Evolutionary conservation across 2,888 invertebrate genomes (phyloP).

Genomic region (Physocephala rufipes): DNA sequence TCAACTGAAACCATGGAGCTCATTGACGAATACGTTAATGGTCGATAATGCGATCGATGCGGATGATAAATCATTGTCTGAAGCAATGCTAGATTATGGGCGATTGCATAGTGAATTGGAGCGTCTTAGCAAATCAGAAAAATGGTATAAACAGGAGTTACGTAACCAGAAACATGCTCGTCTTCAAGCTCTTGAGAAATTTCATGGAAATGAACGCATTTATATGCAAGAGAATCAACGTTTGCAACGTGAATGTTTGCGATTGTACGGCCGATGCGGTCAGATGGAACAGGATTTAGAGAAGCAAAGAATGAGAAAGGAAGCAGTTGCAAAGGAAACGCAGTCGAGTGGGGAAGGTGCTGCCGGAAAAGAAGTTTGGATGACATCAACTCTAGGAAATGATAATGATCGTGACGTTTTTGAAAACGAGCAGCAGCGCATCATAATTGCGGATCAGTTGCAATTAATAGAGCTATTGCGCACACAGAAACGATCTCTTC

Average conservation of each 20-base stretch:
- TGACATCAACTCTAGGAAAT: neutral
- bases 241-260: slow-evolving; percentile 58
- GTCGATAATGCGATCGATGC: slow-evolving; percentile 38
- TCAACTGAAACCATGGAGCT: neutral
- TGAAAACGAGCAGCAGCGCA: slow-evolving; percentile 54
- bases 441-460: slow-evolving; percentile 55
- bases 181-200: slow-evolving; percentile 59
- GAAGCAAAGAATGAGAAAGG: slow-evolving; percentile 41
- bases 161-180: slow-evolving; percentile 57
- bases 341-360: neutral
- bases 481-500: slow-evolving; percentile 57
- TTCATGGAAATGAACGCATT: slow-evolving; percentile 62
- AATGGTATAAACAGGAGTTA: slow-evolving; percentile 63
- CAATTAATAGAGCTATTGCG: slow-evolving; percentile 59
- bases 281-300: slow-evolving; percentile 52
- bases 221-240: slow-evolving; percentile 61
- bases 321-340: slow-evolving; percentile 28
- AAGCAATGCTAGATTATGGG: slow-evolving; percentile 55
- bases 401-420: slow-evolving; percentile 45
- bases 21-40: slow-evolving; percentile 3
- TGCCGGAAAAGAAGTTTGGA: slow-evolving; percentile 11
- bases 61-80: slow-evolving; percentile 50
- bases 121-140: slow-evolving; percentile 60
- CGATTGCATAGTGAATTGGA: slow-evolving; percentile 60
- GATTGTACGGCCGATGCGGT: slow-evolving; percentile 53